Evolutionary conservation across 2,888 invertebrate species (phyloP), one percentile per base, ranked within the genome.

Genomic region (Habroteleia sp.): DNA sequence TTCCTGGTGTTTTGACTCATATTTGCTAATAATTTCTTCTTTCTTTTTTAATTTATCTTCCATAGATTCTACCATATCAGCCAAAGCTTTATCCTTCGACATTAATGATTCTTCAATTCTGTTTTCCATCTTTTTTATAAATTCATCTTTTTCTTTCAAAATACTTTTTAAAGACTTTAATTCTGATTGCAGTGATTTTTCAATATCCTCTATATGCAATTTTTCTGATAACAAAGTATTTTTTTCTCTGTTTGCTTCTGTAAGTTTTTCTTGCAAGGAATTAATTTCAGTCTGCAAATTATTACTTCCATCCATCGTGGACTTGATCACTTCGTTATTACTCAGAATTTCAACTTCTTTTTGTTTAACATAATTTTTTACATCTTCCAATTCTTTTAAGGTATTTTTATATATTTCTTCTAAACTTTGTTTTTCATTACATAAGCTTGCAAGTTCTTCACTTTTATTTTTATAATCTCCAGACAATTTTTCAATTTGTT

Each of bases 221-320:
- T 91, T 90, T 82, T 90, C 89, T 82, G 90, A 90, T 13, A 89
- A 79, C 83, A 91, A 89, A 72, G 90, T 89, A 79, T 89, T 89
- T 27, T 91, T 85, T 74, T 90, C 90, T 90, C 90, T 78, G 90
- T 89, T 7, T 90, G 90, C 80, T 89, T 89, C 50, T 89, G n/a
- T 89, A 33, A 91, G 79, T 81, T 90, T 89, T 62, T 91, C 90
- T 39, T 91, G 89, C 76, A 91, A 73, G 0, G 13, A 11, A 11
- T 54, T 31, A 13, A 78, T 54, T 14, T 76, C 41, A 25, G 74
- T 71, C 31, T 68, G 60, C 4, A 50, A 8, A 5, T 6, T 16
- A 11, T 74, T 58, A 20, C 37, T 56, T 11, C 65, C 89, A 37
- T 90, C 89, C 85, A 90, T 90, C 7, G 91, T 82, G 44, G 89